phyloP scores from a whole-genome alignment of 2,888 invertebrate genomes.

The Lathronympha strigana region DNA sequence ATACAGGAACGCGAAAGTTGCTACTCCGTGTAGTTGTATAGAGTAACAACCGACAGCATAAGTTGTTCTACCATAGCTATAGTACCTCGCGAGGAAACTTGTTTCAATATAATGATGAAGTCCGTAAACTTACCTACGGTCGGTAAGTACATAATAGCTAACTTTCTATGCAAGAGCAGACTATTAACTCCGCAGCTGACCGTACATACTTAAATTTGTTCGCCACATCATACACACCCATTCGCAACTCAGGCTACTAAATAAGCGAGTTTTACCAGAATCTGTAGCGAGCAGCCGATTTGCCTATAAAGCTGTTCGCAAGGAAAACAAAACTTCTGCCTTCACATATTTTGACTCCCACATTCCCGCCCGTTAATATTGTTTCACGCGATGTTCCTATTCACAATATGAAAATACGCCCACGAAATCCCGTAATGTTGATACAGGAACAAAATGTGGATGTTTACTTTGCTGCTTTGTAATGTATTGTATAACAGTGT shows the following conservation, averaged over 20 bases:
- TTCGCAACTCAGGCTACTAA: neutral
- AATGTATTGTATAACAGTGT: neutral
- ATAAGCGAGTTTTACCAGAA: neutral
- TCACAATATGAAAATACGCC: slow-evolving; percentile 32
- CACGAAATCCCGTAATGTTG: slow-evolving; percentile 12
- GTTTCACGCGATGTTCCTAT: slow-evolving; percentile 26
- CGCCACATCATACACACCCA: too few species aligned
- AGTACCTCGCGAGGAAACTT: too few species aligned
- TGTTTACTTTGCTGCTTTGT: neutral
- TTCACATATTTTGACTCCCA: slow-evolving; percentile 30
- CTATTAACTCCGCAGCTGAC: too few species aligned
- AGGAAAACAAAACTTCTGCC: slow-evolving; percentile 28
- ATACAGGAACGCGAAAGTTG: too few species aligned
- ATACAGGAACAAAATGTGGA: slow-evolving; percentile 19
- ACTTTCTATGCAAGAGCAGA: too few species aligned
- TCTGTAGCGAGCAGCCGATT: slow-evolving; percentile 5
- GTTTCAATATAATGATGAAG: too few species aligned
- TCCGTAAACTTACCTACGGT: too few species aligned
- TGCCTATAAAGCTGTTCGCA: slow-evolving; percentile 12
- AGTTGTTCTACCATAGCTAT: too few species aligned
- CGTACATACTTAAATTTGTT: too few species aligned
- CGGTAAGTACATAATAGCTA: too few species aligned
- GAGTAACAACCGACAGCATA: too few species aligned
- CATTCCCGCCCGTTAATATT: slow-evolving; percentile 24
- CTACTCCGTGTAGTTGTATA: too few species aligned